Evolutionary conservation across 1,140 invertebrate species (phyloP).

Genomic region (Tetragonula clypearis): DNA sequence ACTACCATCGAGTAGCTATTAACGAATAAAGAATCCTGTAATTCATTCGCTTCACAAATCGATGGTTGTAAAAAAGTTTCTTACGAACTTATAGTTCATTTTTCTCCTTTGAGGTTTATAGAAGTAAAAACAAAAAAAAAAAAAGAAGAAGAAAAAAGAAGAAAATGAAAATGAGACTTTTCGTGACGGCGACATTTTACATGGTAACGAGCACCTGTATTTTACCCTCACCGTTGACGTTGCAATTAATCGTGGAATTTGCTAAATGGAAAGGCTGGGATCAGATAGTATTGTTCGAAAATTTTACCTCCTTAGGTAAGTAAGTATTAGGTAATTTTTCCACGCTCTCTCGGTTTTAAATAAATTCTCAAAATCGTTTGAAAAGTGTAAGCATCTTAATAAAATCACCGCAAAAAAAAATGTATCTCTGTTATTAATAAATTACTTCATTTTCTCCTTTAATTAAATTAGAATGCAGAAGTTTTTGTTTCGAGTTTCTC

Average conservation of each 20-base stretch:
- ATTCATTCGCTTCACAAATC: neutral
- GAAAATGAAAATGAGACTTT: constrained; percentile 26
- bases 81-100: neutral
- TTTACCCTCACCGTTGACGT: constrained; percentile 65
- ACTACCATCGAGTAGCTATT: neutral
- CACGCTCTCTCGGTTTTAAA: fast-evolving
- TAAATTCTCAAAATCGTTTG: neutral
- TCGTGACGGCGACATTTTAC: constrained; percentile 4
- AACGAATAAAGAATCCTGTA: neutral
- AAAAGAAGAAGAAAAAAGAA: neutral
- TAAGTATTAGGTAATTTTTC: neutral
- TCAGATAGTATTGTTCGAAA: constrained; percentile 79
- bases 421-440: too few relatives aligned
- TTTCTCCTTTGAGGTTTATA: neutral
- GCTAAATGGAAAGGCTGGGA: constrained; percentile 81
- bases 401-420: too few relatives aligned
- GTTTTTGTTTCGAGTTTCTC: too few relatives aligned
- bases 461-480: too few relatives aligned
- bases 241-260: constrained; percentile 80
- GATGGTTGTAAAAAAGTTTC: neutral
- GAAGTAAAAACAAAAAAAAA: neutral
- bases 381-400: too few relatives aligned
- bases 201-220: constrained; percentile 56
- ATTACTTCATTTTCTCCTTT: too few relatives aligned
- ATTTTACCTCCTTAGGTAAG: constrained; percentile 59